Evolutionary conservation across 2,888 invertebrate species (phyloP), one percentile per base, ranked within the genome.

Genomic region (Pemphredon lugubris): DNA sequence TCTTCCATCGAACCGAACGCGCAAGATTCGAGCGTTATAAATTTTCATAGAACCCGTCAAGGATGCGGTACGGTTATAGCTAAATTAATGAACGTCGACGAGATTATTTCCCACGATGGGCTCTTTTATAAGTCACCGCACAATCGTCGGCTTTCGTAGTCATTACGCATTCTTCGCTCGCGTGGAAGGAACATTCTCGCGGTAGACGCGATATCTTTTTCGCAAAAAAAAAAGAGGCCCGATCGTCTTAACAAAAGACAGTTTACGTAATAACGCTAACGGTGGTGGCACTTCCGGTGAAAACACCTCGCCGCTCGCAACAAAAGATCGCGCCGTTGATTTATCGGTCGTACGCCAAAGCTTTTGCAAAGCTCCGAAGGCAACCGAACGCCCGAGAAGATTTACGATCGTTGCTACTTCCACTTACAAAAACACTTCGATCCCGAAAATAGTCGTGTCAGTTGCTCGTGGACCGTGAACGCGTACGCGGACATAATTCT

Each of bases 321-420:
- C 26, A n/a, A n/a, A 14, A 45, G 20, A 50, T 51, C 58, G 58
- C 34, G 21, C 44, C 26, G 30, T 44, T 73, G 67, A 72, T 73
- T 73, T 73, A 67, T 26, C 37, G 55, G 39, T n/a, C 6, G 16
- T 20, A 14, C 23, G 37, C 18, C 32, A 14, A 57, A 61, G 37
- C n/a, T 11, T 42, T 26, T 16, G 42, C 34, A 39, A 53, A 37
- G 37, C 39, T n/a, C n/a, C 32, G 37, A 34, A 37, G 37, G 34
- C 11, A 32, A 18, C 20, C n/a, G 23, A 44, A 6, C 16, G 58
- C 54, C 39, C 57, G 47, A 53, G 14, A n/a, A 16, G 42, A 74
- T 74, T 73, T 74, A 74, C 64, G 74, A 57, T 16, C 20, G 16
- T 11, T 16, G 11, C 20, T 7, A 11, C 11, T 45, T 23, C 40